A percentile compares a stretch with the other conserved stretches of the same genome.
phyloP scores from a whole-genome alignment of 2,113 vertebrate species.

The Gallinago jamesoni region DNA sequence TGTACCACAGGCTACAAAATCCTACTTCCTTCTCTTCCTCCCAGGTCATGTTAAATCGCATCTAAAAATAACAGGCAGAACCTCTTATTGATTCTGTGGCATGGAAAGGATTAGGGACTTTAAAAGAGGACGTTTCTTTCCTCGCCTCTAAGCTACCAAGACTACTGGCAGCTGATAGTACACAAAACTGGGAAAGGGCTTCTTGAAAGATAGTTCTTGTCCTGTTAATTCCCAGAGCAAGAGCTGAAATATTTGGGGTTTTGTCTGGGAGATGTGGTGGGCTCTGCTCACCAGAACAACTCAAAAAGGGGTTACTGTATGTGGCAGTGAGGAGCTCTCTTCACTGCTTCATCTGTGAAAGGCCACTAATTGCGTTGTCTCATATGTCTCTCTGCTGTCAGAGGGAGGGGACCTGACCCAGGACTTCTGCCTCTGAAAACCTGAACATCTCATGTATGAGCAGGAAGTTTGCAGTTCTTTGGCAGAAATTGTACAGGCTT shows the following conservation, averaged over 20 bases:
- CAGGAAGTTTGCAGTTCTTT: not conserved
- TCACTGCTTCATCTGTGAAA: not conserved
- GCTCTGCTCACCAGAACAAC: not conserved
- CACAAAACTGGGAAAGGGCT: not conserved
- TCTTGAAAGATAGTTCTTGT: not conserved
- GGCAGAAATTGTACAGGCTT: not conserved
- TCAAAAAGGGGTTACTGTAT: not conserved
- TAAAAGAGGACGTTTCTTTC: not conserved
- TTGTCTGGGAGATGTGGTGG: not conserved
- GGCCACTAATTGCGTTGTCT: not conserved
- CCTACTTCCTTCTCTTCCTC: conserved; percentile 53
- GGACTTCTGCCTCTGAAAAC: not conserved
- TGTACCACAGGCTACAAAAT: conserved; percentile 71
- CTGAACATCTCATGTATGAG: not conserved
- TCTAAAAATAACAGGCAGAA: conserved; percentile 57
- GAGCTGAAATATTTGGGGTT: not conserved
- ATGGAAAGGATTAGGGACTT: conserved; percentile 1
- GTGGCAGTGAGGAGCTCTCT: not conserved
- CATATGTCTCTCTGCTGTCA: not conserved
- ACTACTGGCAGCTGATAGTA: not conserved
- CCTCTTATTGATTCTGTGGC: not conserved
- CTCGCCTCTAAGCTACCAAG: not conserved
- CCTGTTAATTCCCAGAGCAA: not conserved
- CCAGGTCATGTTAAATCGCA: conserved; percentile 32
- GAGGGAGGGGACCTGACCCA: not conserved